phyloP scores from a whole-genome alignment of 2,797 vertebrate species.

The Xiphorhynchus erythropygius region DNA sequence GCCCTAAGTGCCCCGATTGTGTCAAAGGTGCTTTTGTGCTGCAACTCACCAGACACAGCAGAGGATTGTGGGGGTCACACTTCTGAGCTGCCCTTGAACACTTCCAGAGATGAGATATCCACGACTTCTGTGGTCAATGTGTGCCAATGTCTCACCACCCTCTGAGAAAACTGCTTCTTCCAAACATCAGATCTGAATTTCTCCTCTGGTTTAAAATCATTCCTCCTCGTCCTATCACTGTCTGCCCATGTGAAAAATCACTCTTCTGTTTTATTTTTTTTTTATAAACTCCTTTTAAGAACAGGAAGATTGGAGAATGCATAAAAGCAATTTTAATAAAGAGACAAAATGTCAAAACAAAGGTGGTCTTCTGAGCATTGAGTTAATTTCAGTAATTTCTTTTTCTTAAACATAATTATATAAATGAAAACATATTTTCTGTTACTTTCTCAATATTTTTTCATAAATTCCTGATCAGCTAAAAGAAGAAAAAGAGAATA shows the following conservation, averaged over 20 bases:
- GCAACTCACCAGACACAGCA: not conserved
- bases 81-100: not conserved
- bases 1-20: accelerated
- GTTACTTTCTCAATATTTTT: not conserved
- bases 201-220: not conserved
- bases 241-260: not conserved
- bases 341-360: not conserved
- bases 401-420: not conserved
- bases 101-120: not conserved
- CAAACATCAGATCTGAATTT: not conserved
- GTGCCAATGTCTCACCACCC: not conserved
- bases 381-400: not conserved
- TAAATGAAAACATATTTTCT: not conserved
- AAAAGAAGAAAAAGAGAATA: not conserved
- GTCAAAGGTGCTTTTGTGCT: not conserved
- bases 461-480: not conserved
- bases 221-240: not conserved
- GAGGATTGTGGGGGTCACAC: accelerated
- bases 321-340: not conserved
- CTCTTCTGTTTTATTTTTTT: not conserved
- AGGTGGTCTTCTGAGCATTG: not conserved
- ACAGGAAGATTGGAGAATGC: not conserved
- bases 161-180: not conserved
- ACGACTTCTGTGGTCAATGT: not conserved
- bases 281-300: accelerated